Evolutionary conservation across 2,888 invertebrate species (phyloP).

Genomic region (Chironomus tentans): DNA sequence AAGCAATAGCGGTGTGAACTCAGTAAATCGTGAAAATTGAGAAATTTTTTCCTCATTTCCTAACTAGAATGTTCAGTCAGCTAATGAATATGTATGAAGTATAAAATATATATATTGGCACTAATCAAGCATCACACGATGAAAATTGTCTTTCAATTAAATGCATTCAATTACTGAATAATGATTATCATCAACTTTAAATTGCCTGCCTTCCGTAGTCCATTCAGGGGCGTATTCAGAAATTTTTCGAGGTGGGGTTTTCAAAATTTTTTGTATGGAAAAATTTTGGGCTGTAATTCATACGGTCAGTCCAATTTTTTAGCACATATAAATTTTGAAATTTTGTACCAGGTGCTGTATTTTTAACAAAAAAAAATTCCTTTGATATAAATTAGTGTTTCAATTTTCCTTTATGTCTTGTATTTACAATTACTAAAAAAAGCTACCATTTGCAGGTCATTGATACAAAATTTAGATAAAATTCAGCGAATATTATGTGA

Average conservation of each 20-base stretch:
- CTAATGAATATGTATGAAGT: background rate
- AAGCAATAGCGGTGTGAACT: background rate
- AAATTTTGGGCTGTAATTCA: too few relatives aligned
- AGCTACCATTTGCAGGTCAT: background rate
- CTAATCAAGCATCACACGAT: background rate
- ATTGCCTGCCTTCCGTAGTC: too few relatives aligned
- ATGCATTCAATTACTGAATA: background rate
- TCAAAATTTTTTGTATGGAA: too few relatives aligned
- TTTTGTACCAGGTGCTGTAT: too few relatives aligned
- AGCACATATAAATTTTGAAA: too few relatives aligned
- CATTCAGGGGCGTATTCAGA: too few relatives aligned
- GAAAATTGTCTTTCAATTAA: background rate
- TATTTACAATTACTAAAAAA: too few relatives aligned
- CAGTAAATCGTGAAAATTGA: background rate
- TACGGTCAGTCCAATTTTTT: too few relatives aligned
- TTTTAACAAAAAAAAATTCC: too few relatives aligned
- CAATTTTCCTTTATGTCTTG: too few relatives aligned
- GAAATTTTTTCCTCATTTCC: background rate
- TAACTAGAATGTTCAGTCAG: background rate
- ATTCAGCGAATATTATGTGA: background rate
- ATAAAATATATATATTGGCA: background rate
- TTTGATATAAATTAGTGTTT: too few relatives aligned
- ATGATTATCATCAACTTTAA: background rate
- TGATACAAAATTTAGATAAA: background rate
- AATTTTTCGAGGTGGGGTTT: too few relatives aligned